Evolutionary conservation across 2,888 invertebrate species (phyloP).

Genomic region (Macrophya alboannulata): DNA sequence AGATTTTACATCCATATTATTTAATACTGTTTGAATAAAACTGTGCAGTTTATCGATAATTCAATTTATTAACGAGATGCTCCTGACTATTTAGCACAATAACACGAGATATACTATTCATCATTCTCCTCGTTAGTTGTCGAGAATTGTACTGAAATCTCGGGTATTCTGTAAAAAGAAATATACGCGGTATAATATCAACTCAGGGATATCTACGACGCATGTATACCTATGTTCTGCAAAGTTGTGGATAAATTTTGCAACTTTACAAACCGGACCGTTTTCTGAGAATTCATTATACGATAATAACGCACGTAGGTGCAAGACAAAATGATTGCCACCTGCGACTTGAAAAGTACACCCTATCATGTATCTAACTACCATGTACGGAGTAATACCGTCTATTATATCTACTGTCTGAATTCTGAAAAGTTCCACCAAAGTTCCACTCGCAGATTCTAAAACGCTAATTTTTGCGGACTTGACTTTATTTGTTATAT

Average conservation of each 20-base stretch:
- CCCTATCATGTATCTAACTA: neutral
- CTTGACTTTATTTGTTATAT: neutral
- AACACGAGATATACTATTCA: too few relatives aligned
- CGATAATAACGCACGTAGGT: too few relatives aligned
- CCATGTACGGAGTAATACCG: neutral
- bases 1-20: neutral
- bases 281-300: neutral
- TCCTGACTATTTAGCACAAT: neutral
- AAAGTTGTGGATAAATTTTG: neutral
- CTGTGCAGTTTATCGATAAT: neutral
- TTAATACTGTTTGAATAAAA: neutral
- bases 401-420: neutral
- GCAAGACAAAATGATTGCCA: conserved; percentile 24
- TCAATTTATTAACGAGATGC: neutral
- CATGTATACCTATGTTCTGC: neutral
- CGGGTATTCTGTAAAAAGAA: neutral
- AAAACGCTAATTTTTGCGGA: neutral
- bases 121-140: too few relatives aligned
- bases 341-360: conserved; percentile 18
- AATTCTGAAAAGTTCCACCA: neutral
- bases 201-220: neutral
- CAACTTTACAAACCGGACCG: neutral
- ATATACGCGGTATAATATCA: neutral
- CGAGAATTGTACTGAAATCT: neutral
- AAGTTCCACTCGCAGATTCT: neutral